Percentiles rank a stretch among this genome's conserved stretches.
Conservation (phyloP, 1,140 invertebrate species). For the Andricus grossulariae region DNA sequence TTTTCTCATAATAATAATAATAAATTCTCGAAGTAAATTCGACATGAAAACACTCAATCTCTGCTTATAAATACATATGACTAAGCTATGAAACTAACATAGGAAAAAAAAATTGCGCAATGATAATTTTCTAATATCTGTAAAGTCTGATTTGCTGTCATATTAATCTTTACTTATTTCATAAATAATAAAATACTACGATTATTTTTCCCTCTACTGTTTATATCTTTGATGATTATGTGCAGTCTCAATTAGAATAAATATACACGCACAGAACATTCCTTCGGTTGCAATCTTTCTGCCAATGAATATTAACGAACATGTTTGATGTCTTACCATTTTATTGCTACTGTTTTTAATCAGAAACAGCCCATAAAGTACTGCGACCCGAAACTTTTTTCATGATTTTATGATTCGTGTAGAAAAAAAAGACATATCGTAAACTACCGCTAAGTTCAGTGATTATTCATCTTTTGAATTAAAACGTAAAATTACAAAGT, state of each 20-base stretch:
- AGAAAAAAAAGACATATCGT: not conserved
- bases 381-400: constrained; percentile 2
- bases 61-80: not conserved
- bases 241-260: constrained; percentile 23
- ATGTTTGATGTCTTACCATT: constrained; percentile 27
- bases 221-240: constrained; percentile 14
- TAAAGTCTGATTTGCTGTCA: constrained; percentile 22
- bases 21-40: too few relatives aligned
- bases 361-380: constrained; percentile 29
- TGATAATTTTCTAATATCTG: constrained; percentile 23
- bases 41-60: not conserved
- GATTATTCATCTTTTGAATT: not conserved
- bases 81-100: not conserved
- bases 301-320: constrained; percentile 31
- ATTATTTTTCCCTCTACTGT: not conserved
- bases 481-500: not conserved
- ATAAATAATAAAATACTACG: constrained; percentile 23
- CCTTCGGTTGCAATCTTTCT: constrained; percentile 21
- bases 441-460: not conserved
- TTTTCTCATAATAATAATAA: too few relatives aligned
- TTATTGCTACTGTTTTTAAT: constrained; percentile 32
- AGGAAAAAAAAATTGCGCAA: constrained; percentile 1
- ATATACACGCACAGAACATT: constrained; percentile 24
- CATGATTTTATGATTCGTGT: constrained; percentile 5
- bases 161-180: constrained; percentile 23